Percentiles rank a stretch among this genome's conserved stretches.
Conservation (phyloP, 1,140 invertebrate genomes). For the Spodoptera frugiperda region DNA sequence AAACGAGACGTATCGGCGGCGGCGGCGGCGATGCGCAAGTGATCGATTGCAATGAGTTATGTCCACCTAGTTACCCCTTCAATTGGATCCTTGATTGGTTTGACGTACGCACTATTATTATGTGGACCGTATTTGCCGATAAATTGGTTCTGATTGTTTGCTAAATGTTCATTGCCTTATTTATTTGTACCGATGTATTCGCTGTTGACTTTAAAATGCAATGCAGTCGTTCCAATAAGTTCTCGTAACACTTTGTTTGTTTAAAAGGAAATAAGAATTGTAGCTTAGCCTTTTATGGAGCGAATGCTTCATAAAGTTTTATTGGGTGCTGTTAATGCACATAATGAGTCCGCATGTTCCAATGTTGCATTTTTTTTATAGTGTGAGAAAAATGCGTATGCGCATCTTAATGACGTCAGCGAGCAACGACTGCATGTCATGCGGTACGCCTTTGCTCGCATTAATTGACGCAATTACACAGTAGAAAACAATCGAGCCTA, state of each 20-base stretch:
- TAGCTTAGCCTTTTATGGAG: constrained; percentile 56
- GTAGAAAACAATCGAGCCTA: constrained; percentile 79
- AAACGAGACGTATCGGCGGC: constrained; percentile 75
- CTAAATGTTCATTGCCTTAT: constrained; percentile 59
- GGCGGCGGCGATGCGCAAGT: constrained; percentile 66
- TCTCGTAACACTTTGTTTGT: constrained; percentile 46
- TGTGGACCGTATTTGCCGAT: constrained; percentile 65
- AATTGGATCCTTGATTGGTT: constrained; percentile 84
- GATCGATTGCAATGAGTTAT: constrained; percentile 81
- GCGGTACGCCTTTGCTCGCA: constrained; percentile 72
- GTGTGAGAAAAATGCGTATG: constrained; percentile 69
- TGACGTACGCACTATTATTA: constrained; percentile 80
- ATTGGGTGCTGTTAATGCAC: constrained; percentile 56
- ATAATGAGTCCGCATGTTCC: constrained; percentile 55
- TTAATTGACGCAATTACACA: constrained; percentile 81
- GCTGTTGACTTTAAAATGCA: constrained; percentile 34
- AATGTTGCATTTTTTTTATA: constrained; percentile 62
- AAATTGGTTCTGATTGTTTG: constrained; percentile 80
- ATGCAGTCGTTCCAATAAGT: constrained; percentile 17
- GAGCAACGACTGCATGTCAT: constrained; percentile 66
- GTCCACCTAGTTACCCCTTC: constrained; percentile 84
- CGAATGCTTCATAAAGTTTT: constrained; percentile 57
- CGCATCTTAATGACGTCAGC: constrained; percentile 75
- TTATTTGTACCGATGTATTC: constrained; percentile 47
- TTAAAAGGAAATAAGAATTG: constrained; percentile 50